Evolutionary conservation across 1,140 invertebrate genomes (phyloP), one percentile per base, ranked within the genome.

Genomic region (Campoletis sonorensis): DNA sequence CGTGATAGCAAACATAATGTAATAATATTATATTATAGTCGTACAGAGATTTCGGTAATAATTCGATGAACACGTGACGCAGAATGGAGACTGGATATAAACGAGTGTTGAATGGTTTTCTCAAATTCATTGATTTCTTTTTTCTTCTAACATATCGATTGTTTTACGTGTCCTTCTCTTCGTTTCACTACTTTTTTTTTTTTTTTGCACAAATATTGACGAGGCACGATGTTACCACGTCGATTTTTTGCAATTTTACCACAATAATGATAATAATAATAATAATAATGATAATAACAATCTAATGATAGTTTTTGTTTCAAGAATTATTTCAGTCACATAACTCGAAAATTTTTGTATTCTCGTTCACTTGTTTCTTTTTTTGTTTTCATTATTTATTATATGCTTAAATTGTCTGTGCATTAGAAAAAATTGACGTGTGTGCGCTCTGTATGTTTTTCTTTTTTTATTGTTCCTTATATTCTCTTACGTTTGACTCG

Each of bases 381-480:
- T 23, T 11, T 71, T 71, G 10, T 40, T 23, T 11, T 71, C 40
- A 37, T 71, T 73, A 71, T 23, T 16, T 79, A 80, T 64, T 79
- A n/a, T 64, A 16, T 81, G 51, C 54, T 83, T 64, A 76, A 58
- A 68, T 83, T 67, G 82, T 82, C 78, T 82, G 83, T 87, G 85
- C 84, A 83, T 83, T 87, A 85, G 67, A 73, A 86, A 87, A 86
- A 87, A 87, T 87, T 87, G 86, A 87, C 86, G 76, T 86, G 80
- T 87, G 86, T 85, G 84, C 85, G 82, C 79, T 85, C 73, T 61
- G 79, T 51, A 80, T 58, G 76, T 79, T 75, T 54, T 70, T 82
- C 26, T 49, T 18, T 18, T 71, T 75, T 27, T 13, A 13, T 72
- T 54, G n/a, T n/a, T n/a, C n/a, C n/a, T n/a, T n/a, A n/a, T n/a